Percentiles rank a stretch among this genome's conserved stretches.
Conservation (phyloP, 1,140 invertebrate genomes). For the Coelopa frigida region DNA sequence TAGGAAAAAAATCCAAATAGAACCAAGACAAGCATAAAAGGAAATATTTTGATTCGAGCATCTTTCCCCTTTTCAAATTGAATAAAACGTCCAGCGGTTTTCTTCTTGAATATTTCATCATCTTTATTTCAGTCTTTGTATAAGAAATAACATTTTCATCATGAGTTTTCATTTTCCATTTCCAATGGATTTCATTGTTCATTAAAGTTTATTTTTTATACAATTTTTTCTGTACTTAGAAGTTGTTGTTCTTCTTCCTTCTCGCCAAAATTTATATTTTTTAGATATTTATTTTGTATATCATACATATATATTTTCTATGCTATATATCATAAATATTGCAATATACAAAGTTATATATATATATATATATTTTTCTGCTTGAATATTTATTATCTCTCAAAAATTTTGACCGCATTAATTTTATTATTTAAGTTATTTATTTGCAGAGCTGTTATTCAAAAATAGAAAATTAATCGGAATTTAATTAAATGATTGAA, state of each 20-base stretch:
- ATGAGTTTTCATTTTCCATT: slow-evolving; percentile 4
- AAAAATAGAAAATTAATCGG: no score
- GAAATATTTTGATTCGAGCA: no score
- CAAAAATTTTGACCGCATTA: no score
- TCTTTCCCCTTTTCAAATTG: background rate
- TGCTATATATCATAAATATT: background rate
- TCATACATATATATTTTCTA: slow-evolving; percentile 1
- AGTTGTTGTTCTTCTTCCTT: slow-evolving; percentile 14
- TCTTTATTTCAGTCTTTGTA: slow-evolving; percentile 44
- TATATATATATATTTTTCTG: slow-evolving; percentile 3
- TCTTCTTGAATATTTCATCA: slow-evolving; percentile 30
- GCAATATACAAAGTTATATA: slow-evolving; percentile 5
- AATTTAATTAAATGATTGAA: no score
- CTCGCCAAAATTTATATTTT: slow-evolving; percentile 11
- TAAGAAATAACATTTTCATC: slow-evolving; percentile 44
- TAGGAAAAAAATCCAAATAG: no score
- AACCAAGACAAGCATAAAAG: no score
- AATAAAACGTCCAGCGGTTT: slow-evolving; percentile 13
- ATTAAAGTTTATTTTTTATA: slow-evolving; percentile 21
- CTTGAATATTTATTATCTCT: no score
- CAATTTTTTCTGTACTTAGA: slow-evolving; percentile 11
- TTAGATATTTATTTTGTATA: slow-evolving; percentile 11
- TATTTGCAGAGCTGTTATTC: no score
- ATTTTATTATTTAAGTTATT: no score
- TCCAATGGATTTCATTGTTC: slow-evolving; percentile 18